Evolutionary conservation across 2,113 vertebrate genomes (phyloP).

Genomic region (Prionailurus viverrinus): DNA sequence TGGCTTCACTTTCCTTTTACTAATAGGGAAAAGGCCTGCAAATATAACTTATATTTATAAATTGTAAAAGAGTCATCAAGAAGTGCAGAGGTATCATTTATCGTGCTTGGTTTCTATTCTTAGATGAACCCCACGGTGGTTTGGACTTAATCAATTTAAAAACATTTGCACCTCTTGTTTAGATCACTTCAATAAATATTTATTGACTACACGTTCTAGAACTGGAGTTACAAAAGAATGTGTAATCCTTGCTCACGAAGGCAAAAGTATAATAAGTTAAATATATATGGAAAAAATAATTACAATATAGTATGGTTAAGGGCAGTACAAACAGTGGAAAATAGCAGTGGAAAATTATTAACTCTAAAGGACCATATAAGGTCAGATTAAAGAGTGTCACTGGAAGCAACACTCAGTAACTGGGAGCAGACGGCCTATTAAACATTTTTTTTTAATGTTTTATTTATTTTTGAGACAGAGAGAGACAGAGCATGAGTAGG

Average conservation of each 20-base stretch:
- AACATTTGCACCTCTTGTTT: conserved; percentile 3
- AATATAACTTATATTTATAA: background rate
- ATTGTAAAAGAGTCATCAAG: background rate
- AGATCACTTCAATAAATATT: background rate
- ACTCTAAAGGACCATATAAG: background rate
- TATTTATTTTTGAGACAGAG: too few relatives aligned
- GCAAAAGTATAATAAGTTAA: background rate
- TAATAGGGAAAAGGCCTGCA: background rate
- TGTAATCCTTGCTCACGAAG: background rate
- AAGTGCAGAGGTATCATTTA: background rate
- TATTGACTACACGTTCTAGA: background rate
- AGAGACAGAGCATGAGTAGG: too few relatives aligned
- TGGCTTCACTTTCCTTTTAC: conserved; percentile 34
- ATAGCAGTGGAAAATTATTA: background rate
- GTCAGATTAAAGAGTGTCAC: background rate
- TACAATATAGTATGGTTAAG: background rate
- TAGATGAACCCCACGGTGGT: background rate
- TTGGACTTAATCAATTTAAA: conserved; percentile 33
- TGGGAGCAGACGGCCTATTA: background rate
- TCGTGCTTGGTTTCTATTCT: background rate
- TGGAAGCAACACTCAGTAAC: background rate
- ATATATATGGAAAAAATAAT: conserved; percentile 33
- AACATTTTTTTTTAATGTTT: too few relatives aligned
- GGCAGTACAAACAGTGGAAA: background rate
- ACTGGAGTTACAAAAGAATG: background rate